A percentile compares a stretch with the other conserved stretches of the same genome.
phyloP scores from a whole-genome alignment of 2,113 vertebrate species.

The Varanus salvator region DNA sequence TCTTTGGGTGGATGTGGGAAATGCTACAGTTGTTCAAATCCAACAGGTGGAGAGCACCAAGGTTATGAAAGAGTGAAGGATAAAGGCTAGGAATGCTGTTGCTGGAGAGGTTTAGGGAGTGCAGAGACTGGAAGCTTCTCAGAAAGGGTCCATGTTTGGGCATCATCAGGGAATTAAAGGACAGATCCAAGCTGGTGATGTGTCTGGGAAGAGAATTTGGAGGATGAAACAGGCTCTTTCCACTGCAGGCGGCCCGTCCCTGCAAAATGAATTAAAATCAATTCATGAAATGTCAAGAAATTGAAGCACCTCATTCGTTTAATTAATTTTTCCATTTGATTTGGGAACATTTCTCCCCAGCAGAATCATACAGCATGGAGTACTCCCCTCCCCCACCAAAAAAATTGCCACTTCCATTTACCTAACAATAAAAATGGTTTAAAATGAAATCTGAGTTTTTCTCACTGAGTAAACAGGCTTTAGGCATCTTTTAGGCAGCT shows the following conservation, averaged over 20 bases:
- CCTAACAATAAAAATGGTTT: not conserved
- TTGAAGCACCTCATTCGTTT: constrained; percentile 9
- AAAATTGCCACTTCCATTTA: not conserved
- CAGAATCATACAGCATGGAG: not conserved
- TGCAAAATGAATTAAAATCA: constrained; percentile 47
- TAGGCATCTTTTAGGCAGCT: not conserved
- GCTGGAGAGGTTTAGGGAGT: constrained; percentile 73
- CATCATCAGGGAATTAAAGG: constrained; percentile 67
- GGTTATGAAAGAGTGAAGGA: constrained; percentile 72
- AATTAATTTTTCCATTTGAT: not conserved
- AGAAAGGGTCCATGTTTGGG: constrained; percentile 57
- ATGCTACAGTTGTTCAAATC: constrained; percentile 75
- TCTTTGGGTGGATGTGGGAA: constrained; percentile 45
- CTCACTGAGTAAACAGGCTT: not conserved
- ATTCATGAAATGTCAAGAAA: constrained; percentile 32
- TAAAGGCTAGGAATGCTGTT: constrained; percentile 77
- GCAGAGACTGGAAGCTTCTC: constrained; percentile 59
- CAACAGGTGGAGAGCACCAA: constrained; percentile 55
- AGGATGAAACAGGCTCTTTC: constrained; percentile 58
- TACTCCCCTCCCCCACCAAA: no score
- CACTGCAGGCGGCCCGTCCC: constrained; percentile 68
- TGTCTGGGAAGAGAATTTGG: constrained; percentile 68
- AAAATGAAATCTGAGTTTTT: not conserved
- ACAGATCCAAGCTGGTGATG: constrained; percentile 70
- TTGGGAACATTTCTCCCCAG: not conserved